These are phyloP conservation scores for Lypha dubia DNA, from an alignment of 2,888 invertebrate genomes.

Conservation along the genomic window DNA sequence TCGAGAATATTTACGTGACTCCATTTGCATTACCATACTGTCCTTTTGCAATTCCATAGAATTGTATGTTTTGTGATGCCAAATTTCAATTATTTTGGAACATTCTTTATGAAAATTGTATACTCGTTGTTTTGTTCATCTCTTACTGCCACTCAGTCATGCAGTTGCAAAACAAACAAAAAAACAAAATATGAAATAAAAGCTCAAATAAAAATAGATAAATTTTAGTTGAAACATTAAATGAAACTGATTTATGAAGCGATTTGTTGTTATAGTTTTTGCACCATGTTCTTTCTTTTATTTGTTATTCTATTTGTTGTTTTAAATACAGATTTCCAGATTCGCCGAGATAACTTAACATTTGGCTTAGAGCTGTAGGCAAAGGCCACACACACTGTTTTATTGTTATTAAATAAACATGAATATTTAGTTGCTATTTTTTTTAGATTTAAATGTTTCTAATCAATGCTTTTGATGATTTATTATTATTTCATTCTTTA, in stretches of 20 bases:
- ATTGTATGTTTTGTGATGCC: no score
- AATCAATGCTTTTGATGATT: no score
- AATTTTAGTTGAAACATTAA: conserved; percentile 38
- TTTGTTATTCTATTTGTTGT: not conserved
- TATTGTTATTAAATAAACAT: no score
- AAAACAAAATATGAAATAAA: not conserved
- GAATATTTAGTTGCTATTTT: no score
- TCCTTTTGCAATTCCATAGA: no score
- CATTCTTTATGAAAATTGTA: not conserved
- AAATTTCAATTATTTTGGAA: not conserved
- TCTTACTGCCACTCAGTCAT: not conserved
- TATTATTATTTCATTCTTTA: no score
- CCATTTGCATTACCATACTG: no score
- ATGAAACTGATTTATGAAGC: conserved; percentile 46
- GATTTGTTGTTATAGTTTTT: conserved; percentile 15
- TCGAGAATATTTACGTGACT: not conserved
- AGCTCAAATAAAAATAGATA: conserved; percentile 40
- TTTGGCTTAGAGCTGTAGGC: conserved; percentile 1
- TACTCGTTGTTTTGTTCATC: not conserved
- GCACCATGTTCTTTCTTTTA: not conserved
- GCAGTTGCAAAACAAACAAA: not conserved
- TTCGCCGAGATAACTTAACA: not conserved
- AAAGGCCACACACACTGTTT: conserved; percentile 22
- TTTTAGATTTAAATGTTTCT: no score
- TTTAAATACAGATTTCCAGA: not conserved